Base-by-base conservation (phyloP, 1,140 invertebrate species). In the Hycleus phaleratus region DNA sequence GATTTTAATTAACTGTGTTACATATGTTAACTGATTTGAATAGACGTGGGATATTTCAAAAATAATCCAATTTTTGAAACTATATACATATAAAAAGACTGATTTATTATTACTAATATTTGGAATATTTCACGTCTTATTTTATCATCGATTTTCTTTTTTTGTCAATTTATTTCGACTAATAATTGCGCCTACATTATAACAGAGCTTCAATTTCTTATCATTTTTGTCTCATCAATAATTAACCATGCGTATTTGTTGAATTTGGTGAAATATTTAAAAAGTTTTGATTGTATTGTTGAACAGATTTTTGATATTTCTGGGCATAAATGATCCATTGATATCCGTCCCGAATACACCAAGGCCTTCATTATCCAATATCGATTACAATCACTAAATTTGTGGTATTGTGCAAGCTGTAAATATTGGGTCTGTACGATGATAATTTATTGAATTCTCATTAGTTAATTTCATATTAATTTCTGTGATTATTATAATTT, bases 1-100 rank as follows among this genome's bases (percentile, higher is more conserved):
- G 68, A 79, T 81, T 61, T 75, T 85, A 63, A 81, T 79, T 57
- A 82, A 82, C 66, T 84, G 79, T 72, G 82, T 84, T 40, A 83
- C 82, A 69, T 84, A 71, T 68, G 54, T 73, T 18, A 74, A 74
- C 58, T 73, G 65, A 72, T 51, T 47, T 49, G 9, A 42, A 42
- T 42, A n/a, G 40, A 42, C 11, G 40, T 42, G 40, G 40, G 10
- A 42, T 42, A 40, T 43, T 26, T 51, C 8, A 40, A 26, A 24
- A 42, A 40, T 25, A 26, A 42, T 3, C 42, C 39, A 40, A 3
- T 42, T 51, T 40, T 42, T 24, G n/a, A n/a, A 43, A 32, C 32
- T 7, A 44, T 24, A 11, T 44, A 45, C 18, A 26, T 12, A 55
- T 24, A 55, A 55, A 42, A n/a, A 42, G 45, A 46, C 43, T 55